A percentile compares a stretch with the other conserved stretches of the same genome.
phyloP scores from a whole-genome alignment of 1,140 invertebrate genomes.

The Anthonomus grandis region DNA sequence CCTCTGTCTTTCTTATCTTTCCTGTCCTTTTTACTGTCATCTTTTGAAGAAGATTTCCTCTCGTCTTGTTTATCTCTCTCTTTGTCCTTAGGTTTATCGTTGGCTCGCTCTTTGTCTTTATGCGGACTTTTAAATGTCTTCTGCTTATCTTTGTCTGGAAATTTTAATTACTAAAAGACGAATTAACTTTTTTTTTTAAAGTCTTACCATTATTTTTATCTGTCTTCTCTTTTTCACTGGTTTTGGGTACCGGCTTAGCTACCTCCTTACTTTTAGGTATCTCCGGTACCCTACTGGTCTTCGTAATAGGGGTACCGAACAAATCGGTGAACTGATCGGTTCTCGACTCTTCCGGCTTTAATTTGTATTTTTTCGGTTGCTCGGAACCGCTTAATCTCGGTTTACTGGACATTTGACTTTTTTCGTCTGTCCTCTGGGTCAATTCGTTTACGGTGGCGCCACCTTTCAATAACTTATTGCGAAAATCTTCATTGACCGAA shows the following conservation, averaged over 20 bases:
- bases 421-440: slow-evolving; percentile 33
- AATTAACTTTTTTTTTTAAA: neutral
- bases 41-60: slow-evolving; percentile 59
- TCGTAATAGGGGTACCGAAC: slow-evolving; percentile 74
- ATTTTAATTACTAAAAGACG: slow-evolving; percentile 31
- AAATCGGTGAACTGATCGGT: slow-evolving; percentile 66
- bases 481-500: slow-evolving; percentile 86
- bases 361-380: slow-evolving; percentile 61
- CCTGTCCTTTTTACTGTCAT: slow-evolving; percentile 62
- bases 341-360: slow-evolving; percentile 59
- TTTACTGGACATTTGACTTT: slow-evolving; percentile 60
- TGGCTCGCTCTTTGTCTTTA: slow-evolving; percentile 50
- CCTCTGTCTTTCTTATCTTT: slow-evolving; percentile 60
- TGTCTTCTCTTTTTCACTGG: slow-evolving; percentile 36
- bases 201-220: slow-evolving; percentile 10
- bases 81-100: slow-evolving; percentile 50
- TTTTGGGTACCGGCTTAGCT: slow-evolving; percentile 15
- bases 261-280: slow-evolving; percentile 41
- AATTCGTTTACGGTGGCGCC: slow-evolving; percentile 61
- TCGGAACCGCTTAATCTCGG: slow-evolving; percentile 62
- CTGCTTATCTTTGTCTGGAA: slow-evolving; percentile 55
- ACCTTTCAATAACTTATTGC: slow-evolving; percentile 79
- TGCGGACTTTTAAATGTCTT: slow-evolving; percentile 58
- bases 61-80: slow-evolving; percentile 53
- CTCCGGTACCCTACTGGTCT: slow-evolving; percentile 63